Evolutionary conservation across 2,888 invertebrate species (phyloP).

Genomic region (Liopterus haemorrhoidalis): DNA sequence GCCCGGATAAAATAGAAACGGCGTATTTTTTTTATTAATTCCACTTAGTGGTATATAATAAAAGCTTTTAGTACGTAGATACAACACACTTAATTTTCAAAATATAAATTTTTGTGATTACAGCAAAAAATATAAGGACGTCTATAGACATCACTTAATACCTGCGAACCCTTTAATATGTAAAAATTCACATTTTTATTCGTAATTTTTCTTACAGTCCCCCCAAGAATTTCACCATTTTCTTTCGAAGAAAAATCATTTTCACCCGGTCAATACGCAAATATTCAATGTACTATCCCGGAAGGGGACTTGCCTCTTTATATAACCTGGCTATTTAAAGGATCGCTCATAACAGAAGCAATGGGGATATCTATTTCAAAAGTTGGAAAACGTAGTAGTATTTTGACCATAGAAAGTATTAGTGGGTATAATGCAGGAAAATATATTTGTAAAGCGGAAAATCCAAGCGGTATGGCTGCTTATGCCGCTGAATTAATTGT

Average conservation of each 20-base stretch:
- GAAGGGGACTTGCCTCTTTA: conserved; percentile 57
- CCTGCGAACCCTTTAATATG: no score
- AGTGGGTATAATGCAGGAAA: conserved; percentile 60
- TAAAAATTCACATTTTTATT: conserved; percentile 8
- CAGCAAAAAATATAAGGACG: no score
- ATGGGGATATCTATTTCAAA: conserved; percentile 51
- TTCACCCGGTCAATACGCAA: conserved; percentile 53
- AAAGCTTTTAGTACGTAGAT: no score
- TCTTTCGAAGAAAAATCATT: conserved; percentile 56
- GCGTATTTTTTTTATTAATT: no score
- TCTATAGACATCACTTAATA: no score
- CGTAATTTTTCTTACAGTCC: conserved; percentile 47
- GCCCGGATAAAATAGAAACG: no score
- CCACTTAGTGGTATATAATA: no score
- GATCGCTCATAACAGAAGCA: conserved; percentile 35
- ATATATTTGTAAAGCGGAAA: conserved; percentile 61
- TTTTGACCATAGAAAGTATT: conserved; percentile 63
- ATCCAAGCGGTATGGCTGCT: conserved; percentile 57
- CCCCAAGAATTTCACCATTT: conserved; percentile 57
- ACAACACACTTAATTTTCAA: no score
- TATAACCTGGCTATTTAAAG: conserved; percentile 55
- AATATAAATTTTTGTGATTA: no score
- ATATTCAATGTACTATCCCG: conserved; percentile 54
- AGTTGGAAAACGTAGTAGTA: conserved; percentile 56
- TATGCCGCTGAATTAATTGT: conserved; percentile 58